Conservation (phyloP, 2,888 invertebrate genomes). For the Catocala fraxini region DNA sequence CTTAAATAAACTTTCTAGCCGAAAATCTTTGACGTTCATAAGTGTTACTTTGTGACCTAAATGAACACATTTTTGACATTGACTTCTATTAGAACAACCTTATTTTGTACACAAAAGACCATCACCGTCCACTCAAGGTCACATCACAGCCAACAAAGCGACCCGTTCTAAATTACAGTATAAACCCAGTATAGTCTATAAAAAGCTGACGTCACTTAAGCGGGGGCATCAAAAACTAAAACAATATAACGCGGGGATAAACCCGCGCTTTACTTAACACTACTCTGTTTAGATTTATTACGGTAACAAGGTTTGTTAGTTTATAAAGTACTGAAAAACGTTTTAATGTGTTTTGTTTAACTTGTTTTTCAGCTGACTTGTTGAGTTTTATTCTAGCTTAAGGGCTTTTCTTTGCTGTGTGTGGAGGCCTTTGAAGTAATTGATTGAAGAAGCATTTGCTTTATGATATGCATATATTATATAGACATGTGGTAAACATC, state of each 20-base stretch:
- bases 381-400: too few species aligned
- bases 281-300: constrained; percentile 38
- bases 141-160: neutral
- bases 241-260: constrained; percentile 43
- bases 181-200: constrained; percentile 17
- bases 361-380: constrained; percentile 8
- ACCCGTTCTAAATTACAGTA: neutral
- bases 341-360: constrained; percentile 18
- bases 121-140: neutral
- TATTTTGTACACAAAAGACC: too few species aligned
- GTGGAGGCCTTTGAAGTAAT: too few species aligned
- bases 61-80: too few species aligned
- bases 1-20: too few species aligned
- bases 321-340: constrained; percentile 34
- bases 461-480: too few species aligned
- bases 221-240: constrained; percentile 46
- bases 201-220: constrained; percentile 25
- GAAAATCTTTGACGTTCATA: too few species aligned
- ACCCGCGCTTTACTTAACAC: constrained; percentile 41
- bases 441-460: too few species aligned
- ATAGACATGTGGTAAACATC: too few species aligned
- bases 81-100: too few species aligned
- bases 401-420: too few species aligned
- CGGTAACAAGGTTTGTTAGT: constrained; percentile 35
- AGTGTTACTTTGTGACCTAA: too few species aligned